These are phyloP conservation scores for Variabilichromis moorii DNA, from an alignment of 2,113 vertebrate species.

Conservation along the genomic window DNA sequence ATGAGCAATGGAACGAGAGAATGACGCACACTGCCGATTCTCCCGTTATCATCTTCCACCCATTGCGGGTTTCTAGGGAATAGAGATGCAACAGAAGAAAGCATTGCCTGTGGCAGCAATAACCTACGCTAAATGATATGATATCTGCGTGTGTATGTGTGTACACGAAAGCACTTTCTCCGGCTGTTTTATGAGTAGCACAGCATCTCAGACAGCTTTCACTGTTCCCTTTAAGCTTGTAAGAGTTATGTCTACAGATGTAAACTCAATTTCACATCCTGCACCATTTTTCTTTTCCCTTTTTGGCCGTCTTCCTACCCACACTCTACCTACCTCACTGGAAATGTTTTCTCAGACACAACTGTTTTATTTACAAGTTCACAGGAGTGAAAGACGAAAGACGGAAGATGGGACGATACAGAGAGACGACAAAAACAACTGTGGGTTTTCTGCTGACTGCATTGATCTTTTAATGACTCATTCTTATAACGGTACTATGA, in stretches of 20 bases:
- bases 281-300: not conserved
- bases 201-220: conserved; percentile 1
- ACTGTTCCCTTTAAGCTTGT: not conserved
- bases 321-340: not conserved
- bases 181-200: not conserved
- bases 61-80: conserved; percentile 9
- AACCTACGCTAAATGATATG: not conserved
- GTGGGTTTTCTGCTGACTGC: not conserved
- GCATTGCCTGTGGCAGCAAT: conserved; percentile 15
- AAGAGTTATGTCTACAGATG: conserved; percentile 27
- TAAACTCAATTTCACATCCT: conserved; percentile 14
- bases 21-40: not conserved
- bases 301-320: not conserved
- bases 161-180: not conserved
- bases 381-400: not conserved
- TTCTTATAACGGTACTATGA: not conserved
- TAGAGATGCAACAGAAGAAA: conserved; percentile 2
- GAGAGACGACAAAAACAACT: not conserved
- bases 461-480: not conserved
- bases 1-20: conserved; percentile 33
- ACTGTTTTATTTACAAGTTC: conserved; percentile 22
- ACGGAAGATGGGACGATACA: not conserved
- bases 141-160: not conserved
- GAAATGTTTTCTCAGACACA: conserved; percentile 13
- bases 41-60: not conserved